Percentiles rank a stretch among this genome's conserved stretches.
These are phyloP conservation scores for Cacatua alba DNA, from an alignment of 2,113 vertebrate genomes.

Conservation along the genomic window DNA sequence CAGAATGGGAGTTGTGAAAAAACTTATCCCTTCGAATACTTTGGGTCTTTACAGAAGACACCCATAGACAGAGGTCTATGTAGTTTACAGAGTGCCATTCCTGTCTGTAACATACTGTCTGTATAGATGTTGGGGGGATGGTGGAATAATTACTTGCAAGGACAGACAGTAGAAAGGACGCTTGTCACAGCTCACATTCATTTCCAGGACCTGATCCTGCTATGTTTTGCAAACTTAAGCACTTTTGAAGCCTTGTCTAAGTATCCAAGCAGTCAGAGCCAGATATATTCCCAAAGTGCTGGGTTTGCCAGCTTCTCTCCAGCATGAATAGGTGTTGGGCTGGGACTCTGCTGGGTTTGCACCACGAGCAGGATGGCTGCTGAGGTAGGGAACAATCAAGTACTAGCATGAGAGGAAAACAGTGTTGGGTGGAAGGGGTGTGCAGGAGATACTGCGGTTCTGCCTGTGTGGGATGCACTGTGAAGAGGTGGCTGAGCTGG, in stretches of 20 bases:
- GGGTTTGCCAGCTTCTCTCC: not conserved
- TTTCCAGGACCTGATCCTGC: not conserved
- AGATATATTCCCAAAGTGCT: accelerated
- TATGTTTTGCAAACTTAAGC: not conserved
- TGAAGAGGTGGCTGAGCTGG: accelerated
- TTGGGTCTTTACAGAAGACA: not conserved
- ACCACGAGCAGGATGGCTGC: not conserved
- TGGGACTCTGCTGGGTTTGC: not conserved
- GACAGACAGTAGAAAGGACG: not conserved
- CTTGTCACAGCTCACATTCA: not conserved
- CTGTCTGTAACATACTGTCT: not conserved
- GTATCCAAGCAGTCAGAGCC: not conserved
- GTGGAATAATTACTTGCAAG: not conserved
- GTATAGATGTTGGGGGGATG: not conserved
- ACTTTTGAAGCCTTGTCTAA: not conserved
- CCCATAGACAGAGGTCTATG: not conserved
- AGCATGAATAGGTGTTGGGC: accelerated
- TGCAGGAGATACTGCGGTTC: not conserved
- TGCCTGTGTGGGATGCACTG: not conserved
- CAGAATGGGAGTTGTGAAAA: accelerated
- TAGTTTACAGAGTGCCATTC: not conserved
- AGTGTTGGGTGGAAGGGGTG: accelerated
- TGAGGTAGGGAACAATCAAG: not conserved
- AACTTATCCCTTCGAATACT: not conserved
- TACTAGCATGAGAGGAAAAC: not conserved